A percentile compares a stretch with the other conserved stretches of the same genome.
These are phyloP conservation scores for Bruchidius siliquastri DNA, from an alignment of 2,888 invertebrate species.

Conservation along the genomic window DNA sequence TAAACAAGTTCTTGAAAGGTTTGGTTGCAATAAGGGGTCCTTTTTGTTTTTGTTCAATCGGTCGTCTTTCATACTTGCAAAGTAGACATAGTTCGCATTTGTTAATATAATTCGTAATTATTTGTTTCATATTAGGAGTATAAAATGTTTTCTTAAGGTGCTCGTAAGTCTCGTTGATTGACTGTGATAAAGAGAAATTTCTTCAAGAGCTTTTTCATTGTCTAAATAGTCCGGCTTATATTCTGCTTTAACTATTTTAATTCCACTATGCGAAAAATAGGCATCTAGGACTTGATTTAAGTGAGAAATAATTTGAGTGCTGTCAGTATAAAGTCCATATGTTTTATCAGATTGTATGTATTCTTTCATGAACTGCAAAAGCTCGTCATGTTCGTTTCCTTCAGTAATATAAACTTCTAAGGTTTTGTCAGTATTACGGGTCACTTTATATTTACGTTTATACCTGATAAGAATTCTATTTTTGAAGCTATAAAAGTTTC, in stretches of 20 bases:
- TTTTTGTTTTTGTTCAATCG: constrained; percentile 10
- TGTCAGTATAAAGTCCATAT: neutral
- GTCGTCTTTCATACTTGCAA: constrained; percentile 21
- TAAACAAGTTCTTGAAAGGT: constrained; percentile 1
- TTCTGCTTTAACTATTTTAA: neutral
- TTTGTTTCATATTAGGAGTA: neutral
- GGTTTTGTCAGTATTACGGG: neutral
- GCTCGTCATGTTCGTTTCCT: neutral
- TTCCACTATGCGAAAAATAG: neutral
- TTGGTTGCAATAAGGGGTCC: constrained; percentile 15
- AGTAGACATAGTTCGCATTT: constrained; percentile 17
- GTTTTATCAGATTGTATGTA: neutral
- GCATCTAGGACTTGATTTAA: neutral
- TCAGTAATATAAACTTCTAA: neutral
- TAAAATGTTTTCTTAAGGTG: neutral
- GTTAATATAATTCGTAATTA: constrained; percentile 10
- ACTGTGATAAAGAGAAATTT: neutral
- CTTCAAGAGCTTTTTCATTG: neutral
- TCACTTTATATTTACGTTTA: neutral
- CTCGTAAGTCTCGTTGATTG: neutral
- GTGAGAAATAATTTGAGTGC: neutral
- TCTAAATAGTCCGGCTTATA: neutral
- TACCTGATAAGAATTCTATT: neutral
- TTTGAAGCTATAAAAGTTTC: neutral
- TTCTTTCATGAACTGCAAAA: neutral